A percentile compares a stretch with the other conserved stretches of the same genome.
Conservation (phyloP, 2,888 invertebrate genomes). For the Therioaphis trifolii region DNA sequence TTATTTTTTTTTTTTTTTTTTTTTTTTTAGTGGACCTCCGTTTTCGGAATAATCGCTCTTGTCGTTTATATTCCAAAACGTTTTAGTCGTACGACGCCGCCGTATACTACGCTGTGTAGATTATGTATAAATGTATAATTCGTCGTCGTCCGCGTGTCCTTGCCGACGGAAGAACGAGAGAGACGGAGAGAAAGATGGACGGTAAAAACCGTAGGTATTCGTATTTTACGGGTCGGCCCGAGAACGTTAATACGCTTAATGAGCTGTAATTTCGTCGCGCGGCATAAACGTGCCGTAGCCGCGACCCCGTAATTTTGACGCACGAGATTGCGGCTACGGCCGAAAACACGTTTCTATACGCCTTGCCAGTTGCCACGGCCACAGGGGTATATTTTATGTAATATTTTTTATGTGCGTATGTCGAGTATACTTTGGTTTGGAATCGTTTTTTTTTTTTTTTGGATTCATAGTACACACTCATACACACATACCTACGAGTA, state of each 20-base stretch:
- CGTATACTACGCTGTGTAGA: too few relatives aligned
- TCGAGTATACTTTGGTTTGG: too few relatives aligned
- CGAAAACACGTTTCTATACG: conserved; percentile 5
- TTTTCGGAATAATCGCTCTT: too few relatives aligned
- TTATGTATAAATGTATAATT: background rate
- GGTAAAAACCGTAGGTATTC: too few relatives aligned
- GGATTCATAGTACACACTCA: too few relatives aligned
- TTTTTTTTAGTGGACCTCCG: too few relatives aligned
- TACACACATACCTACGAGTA: too few relatives aligned
- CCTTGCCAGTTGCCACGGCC: too few relatives aligned
- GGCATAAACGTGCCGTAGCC: background rate
- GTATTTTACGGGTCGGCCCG: background rate
- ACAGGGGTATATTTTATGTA: background rate
- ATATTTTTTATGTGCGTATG: background rate
- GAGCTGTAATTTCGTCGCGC: background rate
- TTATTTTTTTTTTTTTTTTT: too few relatives aligned
- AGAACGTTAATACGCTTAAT: background rate
- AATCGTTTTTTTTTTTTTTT: background rate
- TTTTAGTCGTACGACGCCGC: too few relatives aligned
- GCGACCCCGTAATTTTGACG: conserved; percentile 6
- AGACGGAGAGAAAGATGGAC: background rate
- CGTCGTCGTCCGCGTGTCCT: background rate
- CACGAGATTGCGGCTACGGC: background rate
- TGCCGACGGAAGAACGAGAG: background rate
- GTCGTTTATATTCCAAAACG: too few relatives aligned